A percentile compares a stretch with the other conserved stretches of the same genome.
phyloP scores from a whole-genome alignment of 2,797 vertebrate genomes.

The Stomatorhinus walkeri region DNA sequence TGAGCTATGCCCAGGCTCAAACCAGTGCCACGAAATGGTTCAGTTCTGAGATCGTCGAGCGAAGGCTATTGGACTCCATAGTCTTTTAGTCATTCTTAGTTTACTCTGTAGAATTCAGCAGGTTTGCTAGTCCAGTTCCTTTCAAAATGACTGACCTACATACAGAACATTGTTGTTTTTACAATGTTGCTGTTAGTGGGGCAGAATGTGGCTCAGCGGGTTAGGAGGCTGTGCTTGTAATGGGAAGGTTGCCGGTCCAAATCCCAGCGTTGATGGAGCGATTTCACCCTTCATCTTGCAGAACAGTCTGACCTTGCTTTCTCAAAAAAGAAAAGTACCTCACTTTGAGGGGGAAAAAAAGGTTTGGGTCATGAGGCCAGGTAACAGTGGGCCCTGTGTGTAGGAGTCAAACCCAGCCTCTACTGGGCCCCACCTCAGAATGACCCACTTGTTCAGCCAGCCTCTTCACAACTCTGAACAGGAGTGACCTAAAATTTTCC shows the following conservation, averaged over 20 bases:
- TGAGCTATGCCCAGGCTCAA: not conserved
- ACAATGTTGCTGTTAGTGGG: not conserved
- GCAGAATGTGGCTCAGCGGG: not conserved
- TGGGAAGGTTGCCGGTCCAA: not conserved
- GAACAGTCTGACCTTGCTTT: not conserved
- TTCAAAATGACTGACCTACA: not conserved
- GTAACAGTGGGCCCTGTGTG: conserved; percentile 4
- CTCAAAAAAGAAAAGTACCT: not conserved
- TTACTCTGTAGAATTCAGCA: not conserved
- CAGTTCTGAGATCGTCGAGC: not conserved
- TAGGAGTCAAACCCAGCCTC: not conserved
- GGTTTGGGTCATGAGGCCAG: not conserved
- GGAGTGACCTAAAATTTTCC: conserved; percentile 8
- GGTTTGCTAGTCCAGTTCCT: not conserved
- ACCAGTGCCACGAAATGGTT: not conserved
- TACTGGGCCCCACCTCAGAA: not conserved
- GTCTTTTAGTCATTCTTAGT: not conserved
- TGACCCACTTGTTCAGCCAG: not conserved
- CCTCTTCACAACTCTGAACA: not conserved
- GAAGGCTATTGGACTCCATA: not conserved
- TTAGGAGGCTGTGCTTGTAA: not conserved
- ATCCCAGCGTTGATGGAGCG: not conserved
- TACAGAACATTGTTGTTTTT: not conserved
- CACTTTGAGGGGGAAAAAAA: not conserved
- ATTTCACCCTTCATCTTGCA: not conserved